phyloP scores from a whole-genome alignment of 2,888 invertebrate genomes.

The Cantharis rufa region DNA sequence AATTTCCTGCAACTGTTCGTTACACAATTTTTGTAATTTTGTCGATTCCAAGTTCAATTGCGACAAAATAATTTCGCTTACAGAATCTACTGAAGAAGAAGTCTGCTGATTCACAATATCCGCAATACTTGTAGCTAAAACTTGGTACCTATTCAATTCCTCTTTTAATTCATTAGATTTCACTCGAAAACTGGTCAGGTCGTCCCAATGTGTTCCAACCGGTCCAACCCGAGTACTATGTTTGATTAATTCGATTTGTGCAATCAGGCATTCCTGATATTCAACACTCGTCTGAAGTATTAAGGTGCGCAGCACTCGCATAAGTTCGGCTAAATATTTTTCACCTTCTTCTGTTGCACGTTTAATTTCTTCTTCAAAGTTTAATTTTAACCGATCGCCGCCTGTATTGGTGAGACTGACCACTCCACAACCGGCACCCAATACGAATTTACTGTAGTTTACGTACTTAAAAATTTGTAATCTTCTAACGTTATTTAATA shows the following conservation, averaged over 20 bases:
- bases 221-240: slow-evolving; percentile 43
- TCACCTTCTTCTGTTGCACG: slow-evolving; percentile 43
- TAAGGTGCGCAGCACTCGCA: slow-evolving; percentile 45
- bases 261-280: slow-evolving; percentile 47
- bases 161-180: slow-evolving; percentile 45
- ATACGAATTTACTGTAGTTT: not conserved
- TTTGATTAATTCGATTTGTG: slow-evolving; percentile 50
- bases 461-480: not conserved
- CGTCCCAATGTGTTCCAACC: slow-evolving; percentile 46
- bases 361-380: slow-evolving; percentile 32
- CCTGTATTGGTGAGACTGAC: not conserved
- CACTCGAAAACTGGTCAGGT: slow-evolving; percentile 46
- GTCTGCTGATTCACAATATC: slow-evolving; percentile 45
- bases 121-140: slow-evolving; percentile 47
- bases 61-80: slow-evolving; percentile 29
- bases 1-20: slow-evolving; percentile 45
- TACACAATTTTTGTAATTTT: slow-evolving; percentile 42
- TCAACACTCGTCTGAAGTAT: slow-evolving; percentile 46
- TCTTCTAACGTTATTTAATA: not conserved
- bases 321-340: slow-evolving; percentile 44
- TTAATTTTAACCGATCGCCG: not conserved
- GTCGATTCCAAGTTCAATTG: slow-evolving; percentile 31
- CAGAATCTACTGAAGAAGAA: slow-evolving; percentile 28
- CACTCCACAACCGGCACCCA: not conserved
- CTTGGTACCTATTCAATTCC: slow-evolving; percentile 47